These are phyloP conservation scores for Lepetodrilus schrolli DNA, from an alignment of 2,888 invertebrate species.

Conservation along the genomic window DNA sequence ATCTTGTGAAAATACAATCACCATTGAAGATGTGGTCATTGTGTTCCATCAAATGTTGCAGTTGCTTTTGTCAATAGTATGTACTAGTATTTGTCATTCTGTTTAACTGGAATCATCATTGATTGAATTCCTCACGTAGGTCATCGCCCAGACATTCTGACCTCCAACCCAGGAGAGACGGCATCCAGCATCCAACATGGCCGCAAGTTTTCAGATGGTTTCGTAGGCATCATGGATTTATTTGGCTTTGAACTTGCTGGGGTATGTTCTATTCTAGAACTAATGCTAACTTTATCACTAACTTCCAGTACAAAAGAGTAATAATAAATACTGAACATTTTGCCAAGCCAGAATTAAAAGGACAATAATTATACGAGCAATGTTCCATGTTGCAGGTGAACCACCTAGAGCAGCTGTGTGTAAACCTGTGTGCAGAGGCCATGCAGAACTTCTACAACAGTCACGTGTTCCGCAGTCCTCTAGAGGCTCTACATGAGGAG, in stretches of 20 bases:
- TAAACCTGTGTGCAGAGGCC: constrained; percentile 95
- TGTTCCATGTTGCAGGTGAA: constrained; percentile 80
- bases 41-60: too few relatives aligned
- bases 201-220: constrained; percentile 76
- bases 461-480: constrained; percentile 94
- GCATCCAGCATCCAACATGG: constrained; percentile 28
- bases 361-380: too few relatives aligned
- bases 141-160: constrained; percentile 35
- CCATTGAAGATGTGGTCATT: too few relatives aligned
- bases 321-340: too few relatives aligned
- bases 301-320: too few relatives aligned
- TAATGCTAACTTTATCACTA: too few relatives aligned
- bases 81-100: too few relatives aligned
- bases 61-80: too few relatives aligned
- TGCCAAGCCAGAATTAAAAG: too few relatives aligned
- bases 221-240: constrained; percentile 96
- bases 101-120: too few relatives aligned
- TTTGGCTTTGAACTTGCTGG: constrained; percentile 94
- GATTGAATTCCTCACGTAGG: too few relatives aligned
- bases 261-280: constrained; percentile 69
- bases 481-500: constrained; percentile 94
- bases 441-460: constrained; percentile 99
- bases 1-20: too few relatives aligned
- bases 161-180: constrained; percentile 18
- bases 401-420: constrained; percentile 93